Conservation (phyloP, 2,113 vertebrate species). For the Ochotona curzoniae region DNA sequence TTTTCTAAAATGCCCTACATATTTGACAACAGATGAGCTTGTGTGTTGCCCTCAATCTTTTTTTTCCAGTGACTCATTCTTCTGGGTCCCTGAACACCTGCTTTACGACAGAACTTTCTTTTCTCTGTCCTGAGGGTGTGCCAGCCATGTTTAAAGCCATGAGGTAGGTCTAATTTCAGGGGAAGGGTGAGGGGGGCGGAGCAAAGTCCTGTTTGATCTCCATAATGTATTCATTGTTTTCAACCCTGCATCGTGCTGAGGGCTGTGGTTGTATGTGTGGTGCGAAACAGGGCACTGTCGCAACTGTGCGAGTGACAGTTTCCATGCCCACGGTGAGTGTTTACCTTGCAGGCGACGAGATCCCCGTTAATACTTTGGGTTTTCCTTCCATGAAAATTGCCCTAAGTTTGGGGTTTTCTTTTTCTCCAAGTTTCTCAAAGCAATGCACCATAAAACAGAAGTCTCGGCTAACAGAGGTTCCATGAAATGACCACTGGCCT, state of each 20-base stretch:
- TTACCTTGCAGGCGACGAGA: slow-evolving; percentile 47
- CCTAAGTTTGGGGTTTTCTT: neutral
- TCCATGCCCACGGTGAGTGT: slow-evolving; percentile 43
- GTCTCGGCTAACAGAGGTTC: neutral
- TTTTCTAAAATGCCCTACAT: slow-evolving; percentile 47
- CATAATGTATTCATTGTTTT: slow-evolving; percentile 60
- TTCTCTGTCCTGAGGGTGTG: neutral
- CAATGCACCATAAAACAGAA: slow-evolving; percentile 24
- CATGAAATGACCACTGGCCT: neutral
- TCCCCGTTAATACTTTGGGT: neutral
- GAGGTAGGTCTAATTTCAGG: slow-evolving; percentile 32
- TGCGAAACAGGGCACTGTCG: slow-evolving; percentile 47
- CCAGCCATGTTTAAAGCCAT: slow-evolving; percentile 31
- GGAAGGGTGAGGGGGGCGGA: neutral
- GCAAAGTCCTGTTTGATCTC: slow-evolving; percentile 25
- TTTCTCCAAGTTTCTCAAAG: slow-evolving; percentile 41
- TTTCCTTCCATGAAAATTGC: slow-evolving; percentile 43
- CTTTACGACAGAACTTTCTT: slow-evolving; percentile 52
- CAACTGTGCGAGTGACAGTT: slow-evolving; percentile 17
- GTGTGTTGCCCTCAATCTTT: slow-evolving; percentile 43
- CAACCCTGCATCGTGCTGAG: slow-evolving; percentile 33
- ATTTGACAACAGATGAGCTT: slow-evolving; percentile 55
- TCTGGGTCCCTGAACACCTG: slow-evolving; percentile 65
- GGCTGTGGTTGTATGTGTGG: slow-evolving; percentile 21
- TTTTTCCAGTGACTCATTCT: slow-evolving; percentile 68